Percentiles rank a stretch among this genome's conserved stretches.
phyloP scores from a whole-genome alignment of 2,113 vertebrate genomes.

The Girardinichthys multiradiatus region DNA sequence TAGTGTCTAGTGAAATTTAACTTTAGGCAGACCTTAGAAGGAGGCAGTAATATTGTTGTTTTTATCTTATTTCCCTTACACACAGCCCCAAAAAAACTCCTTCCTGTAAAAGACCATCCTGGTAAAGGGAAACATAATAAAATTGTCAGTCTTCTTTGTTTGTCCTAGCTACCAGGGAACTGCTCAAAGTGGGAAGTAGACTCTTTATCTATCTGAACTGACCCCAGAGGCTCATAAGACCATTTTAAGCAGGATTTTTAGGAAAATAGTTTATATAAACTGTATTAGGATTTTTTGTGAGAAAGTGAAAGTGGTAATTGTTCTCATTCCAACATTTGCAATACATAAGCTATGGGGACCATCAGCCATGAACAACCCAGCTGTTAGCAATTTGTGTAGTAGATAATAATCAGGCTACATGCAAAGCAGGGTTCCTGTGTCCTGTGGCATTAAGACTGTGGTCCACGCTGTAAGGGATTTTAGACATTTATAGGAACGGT shows the following conservation, averaged over 20 bases:
- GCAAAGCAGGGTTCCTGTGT: slow-evolving; percentile 86
- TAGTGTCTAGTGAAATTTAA: slow-evolving; percentile 65
- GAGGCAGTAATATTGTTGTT: slow-evolving; percentile 42
- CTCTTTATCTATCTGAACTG: slow-evolving; percentile 45
- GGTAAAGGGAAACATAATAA: slow-evolving; percentile 44
- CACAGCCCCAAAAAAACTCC: slow-evolving; percentile 50
- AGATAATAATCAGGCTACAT: slow-evolving; percentile 91
- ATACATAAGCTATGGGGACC: slow-evolving; percentile 87
- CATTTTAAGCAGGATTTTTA: slow-evolving; percentile 77
- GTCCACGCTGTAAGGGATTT: slow-evolving; percentile 69
- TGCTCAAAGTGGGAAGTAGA: slow-evolving; percentile 48
- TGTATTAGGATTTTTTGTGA: slow-evolving; percentile 81
- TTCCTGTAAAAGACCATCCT: slow-evolving; percentile 44
- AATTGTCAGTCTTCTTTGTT: slow-evolving; percentile 28
- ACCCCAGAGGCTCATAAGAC: slow-evolving; percentile 69
- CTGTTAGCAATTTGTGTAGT: slow-evolving; percentile 90
- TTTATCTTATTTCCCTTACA: not conserved
- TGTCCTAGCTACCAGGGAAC: slow-evolving; percentile 42
- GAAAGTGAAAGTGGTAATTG: slow-evolving; percentile 90
- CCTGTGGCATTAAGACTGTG: slow-evolving; percentile 73
- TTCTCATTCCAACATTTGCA: slow-evolving; percentile 91
- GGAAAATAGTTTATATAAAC: slow-evolving; percentile 82
- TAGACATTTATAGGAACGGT: slow-evolving; percentile 73
- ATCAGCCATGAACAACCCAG: slow-evolving; percentile 85
- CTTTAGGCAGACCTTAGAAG: slow-evolving; percentile 61